Evolutionary conservation across 2,797 vertebrate genomes (phyloP).

Genomic region (Decapterus maruadsi): DNA sequence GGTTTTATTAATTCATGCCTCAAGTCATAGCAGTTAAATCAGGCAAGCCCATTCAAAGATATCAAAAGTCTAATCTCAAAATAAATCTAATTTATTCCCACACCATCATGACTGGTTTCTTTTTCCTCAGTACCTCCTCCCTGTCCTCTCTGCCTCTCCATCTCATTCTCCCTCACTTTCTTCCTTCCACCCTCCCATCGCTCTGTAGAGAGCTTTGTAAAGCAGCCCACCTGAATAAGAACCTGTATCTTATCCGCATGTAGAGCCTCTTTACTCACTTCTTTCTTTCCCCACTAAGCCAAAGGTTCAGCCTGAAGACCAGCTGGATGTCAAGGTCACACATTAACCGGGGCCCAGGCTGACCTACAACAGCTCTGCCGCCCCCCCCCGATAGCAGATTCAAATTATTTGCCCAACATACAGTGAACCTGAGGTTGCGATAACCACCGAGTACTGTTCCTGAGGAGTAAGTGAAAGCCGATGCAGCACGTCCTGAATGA

Average conservation of each 20-base stretch:
- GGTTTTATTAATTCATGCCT: constrained; percentile 48
- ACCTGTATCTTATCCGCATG: constrained; percentile 14
- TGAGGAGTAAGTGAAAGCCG: constrained; percentile 11
- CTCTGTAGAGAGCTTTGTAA: constrained; percentile 20
- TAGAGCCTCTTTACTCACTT: constrained; percentile 19
- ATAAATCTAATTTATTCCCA: constrained; percentile 5
- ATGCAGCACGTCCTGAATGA: constrained; percentile 29
- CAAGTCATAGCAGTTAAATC: not conserved
- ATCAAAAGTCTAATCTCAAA: not conserved
- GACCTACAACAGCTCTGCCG: not conserved
- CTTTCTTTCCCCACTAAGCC: not conserved
- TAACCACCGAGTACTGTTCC: not conserved
- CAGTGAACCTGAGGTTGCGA: not conserved
- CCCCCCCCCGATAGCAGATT: constrained; percentile 2
- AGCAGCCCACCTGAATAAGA: constrained; percentile 24
- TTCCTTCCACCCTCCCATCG: not conserved
- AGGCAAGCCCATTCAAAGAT: not conserved
- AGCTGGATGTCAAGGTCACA: constrained; percentile 30
- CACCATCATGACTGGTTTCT: constrained; percentile 16
- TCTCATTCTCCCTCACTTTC: not conserved
- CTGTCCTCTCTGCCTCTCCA: not conserved
- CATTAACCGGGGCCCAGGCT: not conserved
- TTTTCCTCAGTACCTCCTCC: not conserved
- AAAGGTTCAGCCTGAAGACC: constrained; percentile 15
- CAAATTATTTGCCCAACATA: not conserved